Evolutionary conservation across 2,888 invertebrate genomes (phyloP).

Genomic region (Ormyrus pomaceus): DNA sequence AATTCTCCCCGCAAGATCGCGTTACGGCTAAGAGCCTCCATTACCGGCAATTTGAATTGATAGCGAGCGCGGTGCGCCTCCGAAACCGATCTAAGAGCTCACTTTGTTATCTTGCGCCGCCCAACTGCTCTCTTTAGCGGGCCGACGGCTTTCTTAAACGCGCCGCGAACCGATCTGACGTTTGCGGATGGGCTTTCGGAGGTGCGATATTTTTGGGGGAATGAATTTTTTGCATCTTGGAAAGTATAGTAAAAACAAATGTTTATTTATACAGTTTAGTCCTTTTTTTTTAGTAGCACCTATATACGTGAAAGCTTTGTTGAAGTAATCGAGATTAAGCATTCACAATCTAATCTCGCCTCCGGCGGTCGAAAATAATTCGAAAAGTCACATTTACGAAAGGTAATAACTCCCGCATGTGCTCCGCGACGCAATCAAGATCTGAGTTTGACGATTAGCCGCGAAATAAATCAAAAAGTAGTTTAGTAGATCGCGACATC

Average conservation of each 20-base stretch:
- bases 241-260: no score
- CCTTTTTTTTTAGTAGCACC: no score
- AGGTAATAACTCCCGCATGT: constrained; percentile 32
- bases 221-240: no score
- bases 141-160: constrained; percentile 39
- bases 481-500: constrained; percentile 31
- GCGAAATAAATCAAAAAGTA: constrained; percentile 45
- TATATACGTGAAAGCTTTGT: neutral
- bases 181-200: neutral
- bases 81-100: constrained; percentile 68
- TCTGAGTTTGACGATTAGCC: constrained; percentile 18
- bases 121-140: neutral
- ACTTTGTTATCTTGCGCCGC: constrained; percentile 65
- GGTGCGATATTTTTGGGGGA: no score
- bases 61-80: constrained; percentile 65
- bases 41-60: constrained; percentile 74
- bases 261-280: no score
- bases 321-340: constrained; percentile 9
- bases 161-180: constrained; percentile 1
- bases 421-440: constrained; percentile 17
- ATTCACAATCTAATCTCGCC: constrained; percentile 14
- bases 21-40: constrained; percentile 72
- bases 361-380: neutral
- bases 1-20: constrained; percentile 59
- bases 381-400: constrained; percentile 15